A percentile compares a stretch with the other conserved stretches of the same genome.
Conservation (phyloP, 2,113 vertebrate genomes). For the Calypte anna region DNA sequence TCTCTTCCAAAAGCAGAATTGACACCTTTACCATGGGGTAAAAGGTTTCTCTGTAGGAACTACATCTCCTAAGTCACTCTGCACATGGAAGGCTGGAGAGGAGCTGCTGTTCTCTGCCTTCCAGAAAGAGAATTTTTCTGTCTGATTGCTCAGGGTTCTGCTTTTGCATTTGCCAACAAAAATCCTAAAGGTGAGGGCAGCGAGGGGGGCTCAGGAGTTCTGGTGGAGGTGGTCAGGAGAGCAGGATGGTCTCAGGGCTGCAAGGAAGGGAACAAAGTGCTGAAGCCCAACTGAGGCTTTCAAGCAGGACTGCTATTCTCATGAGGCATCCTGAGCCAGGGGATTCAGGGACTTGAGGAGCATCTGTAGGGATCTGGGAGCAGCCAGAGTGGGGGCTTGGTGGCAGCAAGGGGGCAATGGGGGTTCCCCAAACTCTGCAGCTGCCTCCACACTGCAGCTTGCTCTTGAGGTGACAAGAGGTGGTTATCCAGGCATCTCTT, state of each 20-base stretch:
- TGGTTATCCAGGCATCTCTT: neutral
- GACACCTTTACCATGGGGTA: neutral
- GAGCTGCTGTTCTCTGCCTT: neutral
- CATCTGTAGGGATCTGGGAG: neutral
- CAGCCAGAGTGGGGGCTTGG: neutral
- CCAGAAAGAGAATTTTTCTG: neutral
- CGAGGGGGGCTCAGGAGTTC: accelerated
- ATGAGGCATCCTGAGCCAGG: no score
- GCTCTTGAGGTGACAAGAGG: neutral
- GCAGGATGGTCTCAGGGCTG: neutral
- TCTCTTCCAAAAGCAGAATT: neutral
- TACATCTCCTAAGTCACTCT: neutral
- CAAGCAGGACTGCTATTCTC: no score
- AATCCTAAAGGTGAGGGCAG: neutral
- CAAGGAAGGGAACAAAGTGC: neutral
- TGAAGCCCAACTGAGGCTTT: neutral
- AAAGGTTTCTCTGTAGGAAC: neutral
- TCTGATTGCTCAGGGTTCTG: neutral
- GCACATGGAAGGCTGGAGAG: neutral
- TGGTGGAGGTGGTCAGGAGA: neutral
- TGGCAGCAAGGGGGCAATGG: neutral
- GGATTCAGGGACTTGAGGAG: neutral
- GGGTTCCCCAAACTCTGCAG: neutral
- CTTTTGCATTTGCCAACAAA: neutral
- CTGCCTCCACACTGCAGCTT: neutral